Conservation (phyloP, 2,113 vertebrate species). For the Neogale vison region DNA sequence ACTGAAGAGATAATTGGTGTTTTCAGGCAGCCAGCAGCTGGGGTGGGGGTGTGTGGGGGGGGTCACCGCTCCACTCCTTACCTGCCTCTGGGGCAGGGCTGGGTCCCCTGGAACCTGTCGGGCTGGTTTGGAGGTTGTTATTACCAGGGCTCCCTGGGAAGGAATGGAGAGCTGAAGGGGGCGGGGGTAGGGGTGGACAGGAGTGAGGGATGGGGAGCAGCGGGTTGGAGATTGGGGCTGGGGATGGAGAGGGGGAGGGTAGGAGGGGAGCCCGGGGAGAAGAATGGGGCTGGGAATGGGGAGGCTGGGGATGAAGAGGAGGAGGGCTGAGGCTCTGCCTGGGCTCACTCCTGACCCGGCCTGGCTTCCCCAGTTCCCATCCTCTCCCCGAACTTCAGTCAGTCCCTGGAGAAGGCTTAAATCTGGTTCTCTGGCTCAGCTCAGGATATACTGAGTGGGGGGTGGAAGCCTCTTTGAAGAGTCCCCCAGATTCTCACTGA, state of each 20-base stretch:
- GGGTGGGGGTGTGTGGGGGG: not conserved
- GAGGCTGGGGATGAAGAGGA: not conserved
- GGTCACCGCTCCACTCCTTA: slow-evolving; percentile 20
- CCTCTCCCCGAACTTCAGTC: accelerated
- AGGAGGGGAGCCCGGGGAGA: too few relatives aligned
- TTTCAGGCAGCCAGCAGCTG: slow-evolving; percentile 70
- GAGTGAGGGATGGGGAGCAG: not conserved
- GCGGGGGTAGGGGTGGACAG: not conserved
- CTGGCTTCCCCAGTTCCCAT: not conserved
- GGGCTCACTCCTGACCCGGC: not conserved
- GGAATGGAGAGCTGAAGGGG: not conserved
- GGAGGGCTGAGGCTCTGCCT: not conserved
- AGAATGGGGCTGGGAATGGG: not conserved
- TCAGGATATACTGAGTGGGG: not conserved
- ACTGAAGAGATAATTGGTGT: slow-evolving; percentile 72
- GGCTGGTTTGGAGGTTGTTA: slow-evolving; percentile 70
- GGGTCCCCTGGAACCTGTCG: slow-evolving; percentile 58
- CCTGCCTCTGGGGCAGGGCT: slow-evolving; percentile 55
- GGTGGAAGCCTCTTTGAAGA: not conserved
- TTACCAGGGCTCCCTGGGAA: slow-evolving; percentile 29
- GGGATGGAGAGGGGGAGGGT: not conserved
- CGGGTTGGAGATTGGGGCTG: not conserved
- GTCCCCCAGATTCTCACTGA: too few relatives aligned
- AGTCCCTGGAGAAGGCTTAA: not conserved
- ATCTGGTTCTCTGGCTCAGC: not conserved